Evolutionary conservation across 1,140 invertebrate genomes (phyloP), one percentile per base, ranked within the genome.

Genomic region (Drosophila setifemur): DNA sequence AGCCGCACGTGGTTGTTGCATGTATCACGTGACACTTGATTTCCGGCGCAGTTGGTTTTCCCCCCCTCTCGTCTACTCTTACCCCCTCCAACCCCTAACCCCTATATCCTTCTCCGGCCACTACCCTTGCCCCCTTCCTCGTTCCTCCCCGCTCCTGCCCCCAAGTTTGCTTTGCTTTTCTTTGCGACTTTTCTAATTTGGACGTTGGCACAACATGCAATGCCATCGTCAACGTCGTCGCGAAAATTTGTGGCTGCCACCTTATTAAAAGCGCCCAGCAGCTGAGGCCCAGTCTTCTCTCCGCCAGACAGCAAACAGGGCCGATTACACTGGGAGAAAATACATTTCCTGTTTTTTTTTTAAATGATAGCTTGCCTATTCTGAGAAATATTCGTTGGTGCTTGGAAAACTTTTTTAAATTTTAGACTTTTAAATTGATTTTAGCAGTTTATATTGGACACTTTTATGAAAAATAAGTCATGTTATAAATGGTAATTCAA

Each of bases 1-100:
- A 74, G 79, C 81, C 50, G 79, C 81, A 83, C 81, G 79, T 83
- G 79, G 79, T 85, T 83, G 79, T 83, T 83, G 79, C 79, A 83
- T 83, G 79, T 83, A 83, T 83, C 79, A 83, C 79, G 79, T 83
- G 79, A 83, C 79, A 83, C 75, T 83, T 83, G 79, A 83, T 83
- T 83, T 83, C 79, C 79, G 81, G 70, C 81, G 75, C 58, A 73
- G 70, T 72, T 53, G 69, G 42, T 45, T 68, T 39, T 23, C 39
- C 66, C 49, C 43, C 33, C 31, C 44, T 9, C 2, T 12, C 4
- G 7, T 12, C 47, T 11, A 3, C 18, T 25, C 26, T 25, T n/a
- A n/a, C 28, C 35, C 35, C 26, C 5, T 31, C 42, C n/a, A 35
- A 3, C 52, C 47, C 48, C 47, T 33, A 67, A 40, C 42, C 33